Base-by-base conservation (phyloP, 2,113 vertebrate species). In the Pelobates fuscus region DNA sequence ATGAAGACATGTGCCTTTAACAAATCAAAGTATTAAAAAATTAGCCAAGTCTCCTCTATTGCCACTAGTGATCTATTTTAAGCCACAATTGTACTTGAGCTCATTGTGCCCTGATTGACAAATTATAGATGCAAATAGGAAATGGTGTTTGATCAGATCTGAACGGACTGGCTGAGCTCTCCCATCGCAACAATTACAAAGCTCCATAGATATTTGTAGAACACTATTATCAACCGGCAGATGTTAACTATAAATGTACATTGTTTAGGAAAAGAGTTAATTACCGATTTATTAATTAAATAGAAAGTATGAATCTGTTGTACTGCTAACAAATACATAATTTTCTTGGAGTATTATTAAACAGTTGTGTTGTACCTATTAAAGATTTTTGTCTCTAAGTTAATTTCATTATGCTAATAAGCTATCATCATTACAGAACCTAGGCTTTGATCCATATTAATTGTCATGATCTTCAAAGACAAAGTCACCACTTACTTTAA, bases 351-450 rank as follows among this genome's bases (percentile, higher is more conserved):
- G 95, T 95, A 96, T 97, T 96, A 94, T 98, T 95, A 95, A 97
- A 94, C 93, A 89, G 67, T 93, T 94, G 94, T 94, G 93, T 96
- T 94, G 93, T 95, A 97, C 95, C 96, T 98, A 96, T 98, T 95
- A 99, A 94, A 98, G 95, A 97, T 97, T 96, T 95, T 97, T 97
- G 95, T 98, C 95, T 97, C 91, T 86, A 91, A 98, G 94, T 98
- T 98, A 97, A 98, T 98, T 98, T 98, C 92, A 96, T 98, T 97
- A 98, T 98, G 97, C 93, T 96, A 99, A 99, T 96, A 94, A 94
- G 92, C 93, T 92, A 95, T 96, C 94, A 94, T 95, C 94, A 91
- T 93, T 92, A 95, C 93, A 92, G 92, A 97, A 95, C 95, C 94
- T 94, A 93, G 81, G 90, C 96, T 99, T 98, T 99, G 97, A 99